A percentile compares a stretch with the other conserved stretches of the same genome.
phyloP scores from a whole-genome alignment of 2,888 invertebrate genomes.

The Acleris cristana region DNA sequence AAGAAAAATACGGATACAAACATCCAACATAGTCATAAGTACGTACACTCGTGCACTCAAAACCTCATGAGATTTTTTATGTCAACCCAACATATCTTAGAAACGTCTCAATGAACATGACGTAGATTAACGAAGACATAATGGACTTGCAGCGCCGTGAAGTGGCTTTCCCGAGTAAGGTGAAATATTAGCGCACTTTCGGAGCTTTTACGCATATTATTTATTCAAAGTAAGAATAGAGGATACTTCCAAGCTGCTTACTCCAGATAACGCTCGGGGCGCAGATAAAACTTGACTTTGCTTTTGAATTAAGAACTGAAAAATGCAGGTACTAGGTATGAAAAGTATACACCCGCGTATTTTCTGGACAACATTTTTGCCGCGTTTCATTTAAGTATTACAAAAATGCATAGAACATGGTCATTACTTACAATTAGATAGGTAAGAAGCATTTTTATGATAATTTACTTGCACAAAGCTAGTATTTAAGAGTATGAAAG shows the following conservation, averaged over 20 bases:
- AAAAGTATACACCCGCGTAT: no score
- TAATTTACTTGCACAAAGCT: no score
- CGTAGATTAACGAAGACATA: constrained; percentile 31
- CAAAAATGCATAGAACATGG: no score
- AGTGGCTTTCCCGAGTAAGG: constrained; percentile 42
- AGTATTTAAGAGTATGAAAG: no score
- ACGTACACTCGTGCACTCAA: constrained; percentile 4
- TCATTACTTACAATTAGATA: no score
- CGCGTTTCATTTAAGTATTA: no score
- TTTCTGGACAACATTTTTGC: no score
- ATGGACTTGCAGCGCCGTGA: constrained; percentile 29
- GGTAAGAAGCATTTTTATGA: no score
- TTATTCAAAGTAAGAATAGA: constrained; percentile 72
- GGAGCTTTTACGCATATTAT: constrained; percentile 74
- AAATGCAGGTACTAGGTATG: no score
- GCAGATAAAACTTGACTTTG: constrained; percentile 40
- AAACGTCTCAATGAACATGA: constrained; percentile 29
- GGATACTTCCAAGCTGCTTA: constrained; percentile 54
- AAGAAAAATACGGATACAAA: neutral
- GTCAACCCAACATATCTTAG: constrained; percentile 21
- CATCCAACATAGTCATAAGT: constrained; percentile 1
- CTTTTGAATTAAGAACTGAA: neutral
- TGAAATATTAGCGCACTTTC: constrained; percentile 65
- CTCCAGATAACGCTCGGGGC: constrained; percentile 41
- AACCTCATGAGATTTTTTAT: constrained; percentile 18